Evolutionary conservation across 2,113 vertebrate species (phyloP), one percentile per base, ranked within the genome.

Genomic region (Myodes glareolus): DNA sequence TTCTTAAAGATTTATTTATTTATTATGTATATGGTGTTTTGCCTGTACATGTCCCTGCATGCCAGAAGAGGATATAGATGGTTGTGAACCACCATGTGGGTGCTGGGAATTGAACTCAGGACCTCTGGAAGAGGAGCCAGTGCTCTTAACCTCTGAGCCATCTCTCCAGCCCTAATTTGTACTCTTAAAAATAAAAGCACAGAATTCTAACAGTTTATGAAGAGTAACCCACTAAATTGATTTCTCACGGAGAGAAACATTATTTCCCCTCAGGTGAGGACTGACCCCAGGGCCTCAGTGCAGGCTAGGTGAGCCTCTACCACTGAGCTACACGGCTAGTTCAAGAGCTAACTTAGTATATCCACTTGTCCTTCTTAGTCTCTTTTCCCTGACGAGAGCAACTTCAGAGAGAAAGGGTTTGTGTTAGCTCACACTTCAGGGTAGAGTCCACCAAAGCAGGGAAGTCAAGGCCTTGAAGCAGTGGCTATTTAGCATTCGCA

Each of bases 221-320:
- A 89, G 36, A n/a, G 1, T 58, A 7, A 88, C 25, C 47, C 88
- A 81, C 42, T 75, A 81, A 94, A 12, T 1, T 90, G 39, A 93
- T 27, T 88, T 94, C 31, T 58, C n/a, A 91, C 52, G 36, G 61
- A 73, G 13, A 58, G 80, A 87, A 91, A 96, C 61, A 88, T 36
- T 27, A 4, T 25, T n/a, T 77, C 36, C 9, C 31, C 2, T 12
- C 73, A 90, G 55, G 45, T 68, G 25, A 33, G 45, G 36, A 39
- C 19, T 80, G 61, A 80, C 68, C 45, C 33, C 45, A 80, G 39
- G 31, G 13, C 39, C 11, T 77, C 19, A 45, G 5, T 90, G 42
- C 58, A 78, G 5, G 4, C 39, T 50, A 36, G 58, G 21, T 45
- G 47, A 67, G 9, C 36, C 23, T 50, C 89, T n/a, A 67, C 58